A percentile compares a stretch with the other conserved stretches of the same genome.
phyloP scores from a whole-genome alignment of 2,888 invertebrate species.

The Xestobium rufovillosum region DNA sequence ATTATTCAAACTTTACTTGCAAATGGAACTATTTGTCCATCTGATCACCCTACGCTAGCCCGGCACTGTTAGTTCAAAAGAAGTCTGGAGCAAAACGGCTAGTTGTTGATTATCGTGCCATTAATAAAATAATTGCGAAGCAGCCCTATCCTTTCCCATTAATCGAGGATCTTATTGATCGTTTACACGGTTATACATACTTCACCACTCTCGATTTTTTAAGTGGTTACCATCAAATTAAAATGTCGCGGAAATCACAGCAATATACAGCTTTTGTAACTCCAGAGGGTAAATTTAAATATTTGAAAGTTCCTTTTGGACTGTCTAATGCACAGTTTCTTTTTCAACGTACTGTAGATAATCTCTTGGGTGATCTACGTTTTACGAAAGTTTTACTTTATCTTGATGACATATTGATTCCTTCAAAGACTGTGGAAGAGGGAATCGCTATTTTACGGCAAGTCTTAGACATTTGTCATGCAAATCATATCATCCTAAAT shows the following conservation, averaged over 20 bases:
- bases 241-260: neutral
- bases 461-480: too few relatives aligned
- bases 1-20: too few relatives aligned
- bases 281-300: conserved; percentile 4
- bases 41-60: too few relatives aligned
- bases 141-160: too few relatives aligned
- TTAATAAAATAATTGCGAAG: too few relatives aligned
- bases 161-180: too few relatives aligned
- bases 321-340: conserved; percentile 4
- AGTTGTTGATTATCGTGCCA: too few relatives aligned
- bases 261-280: conserved; percentile 4
- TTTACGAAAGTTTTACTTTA: conserved; percentile 5
- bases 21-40: too few relatives aligned
- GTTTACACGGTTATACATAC: too few relatives aligned
- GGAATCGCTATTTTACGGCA: neutral
- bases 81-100: too few relatives aligned
- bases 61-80: too few relatives aligned
- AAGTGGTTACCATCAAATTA: conserved; percentile 7
- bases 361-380: conserved; percentile 2
- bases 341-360: conserved; percentile 6
- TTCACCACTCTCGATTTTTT: conserved; percentile 18
- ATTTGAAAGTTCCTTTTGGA: conserved; percentile 4
- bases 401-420: conserved; percentile 4
- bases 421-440: conserved; percentile 1
- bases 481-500: too few relatives aligned